phyloP scores from a whole-genome alignment of 2,113 vertebrate genomes.

The Muntiacus muntjak region DNA sequence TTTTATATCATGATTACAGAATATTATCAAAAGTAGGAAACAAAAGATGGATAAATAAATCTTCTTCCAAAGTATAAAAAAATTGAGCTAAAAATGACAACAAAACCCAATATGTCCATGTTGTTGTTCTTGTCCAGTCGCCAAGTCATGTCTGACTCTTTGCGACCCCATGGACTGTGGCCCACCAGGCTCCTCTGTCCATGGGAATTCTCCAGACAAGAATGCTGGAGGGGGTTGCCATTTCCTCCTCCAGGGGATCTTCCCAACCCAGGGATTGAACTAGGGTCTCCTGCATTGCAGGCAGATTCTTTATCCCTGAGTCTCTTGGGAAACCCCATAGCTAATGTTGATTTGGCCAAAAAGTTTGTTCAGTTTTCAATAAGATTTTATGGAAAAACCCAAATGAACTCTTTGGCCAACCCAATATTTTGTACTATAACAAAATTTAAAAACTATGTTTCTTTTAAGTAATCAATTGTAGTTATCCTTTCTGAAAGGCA shows the following conservation, averaged over 20 bases:
- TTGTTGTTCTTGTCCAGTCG: not conserved
- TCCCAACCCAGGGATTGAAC: not conserved
- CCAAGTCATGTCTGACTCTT: not conserved
- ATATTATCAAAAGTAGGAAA: not conserved
- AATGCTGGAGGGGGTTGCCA: not conserved
- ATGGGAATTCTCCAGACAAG: not conserved
- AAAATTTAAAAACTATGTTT: not conserved
- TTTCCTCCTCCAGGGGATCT: not conserved
- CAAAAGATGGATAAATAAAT: not conserved
- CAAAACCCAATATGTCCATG: not conserved
- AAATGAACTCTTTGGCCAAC: not conserved
- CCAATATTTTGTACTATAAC: not conserved
- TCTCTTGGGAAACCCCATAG: not conserved
- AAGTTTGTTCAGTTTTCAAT: not conserved
- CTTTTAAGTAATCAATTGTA: not conserved
- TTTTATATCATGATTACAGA: not conserved
- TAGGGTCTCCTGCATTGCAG: not conserved
- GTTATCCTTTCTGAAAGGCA: not conserved
- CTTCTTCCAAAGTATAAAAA: not conserved
- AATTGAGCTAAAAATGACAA: not conserved
- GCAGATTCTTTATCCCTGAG: not conserved
- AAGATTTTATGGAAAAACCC: not conserved
- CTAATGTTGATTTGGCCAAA: not conserved
- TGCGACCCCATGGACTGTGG: not conserved
- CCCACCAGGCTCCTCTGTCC: not conserved